Evolutionary conservation across 1,140 invertebrate genomes (phyloP).

Genomic region (Heliconius himera): DNA sequence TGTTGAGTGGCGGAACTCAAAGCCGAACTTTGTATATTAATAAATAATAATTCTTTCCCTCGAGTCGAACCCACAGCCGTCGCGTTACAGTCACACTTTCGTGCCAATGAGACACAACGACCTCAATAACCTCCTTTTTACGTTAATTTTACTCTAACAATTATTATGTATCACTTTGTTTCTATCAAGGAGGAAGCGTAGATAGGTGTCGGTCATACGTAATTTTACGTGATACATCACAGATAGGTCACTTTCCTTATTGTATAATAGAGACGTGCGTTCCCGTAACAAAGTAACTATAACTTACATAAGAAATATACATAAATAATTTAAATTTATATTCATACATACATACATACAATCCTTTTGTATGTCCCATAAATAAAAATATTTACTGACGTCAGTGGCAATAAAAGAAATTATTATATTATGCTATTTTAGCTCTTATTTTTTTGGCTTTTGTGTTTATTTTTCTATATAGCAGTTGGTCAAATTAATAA

Average conservation of each 20-base stretch:
- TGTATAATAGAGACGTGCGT: slow-evolving; percentile 26
- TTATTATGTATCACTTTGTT: not conserved
- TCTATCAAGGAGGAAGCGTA: not conserved
- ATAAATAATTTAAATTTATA: not conserved
- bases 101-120: no score
- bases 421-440: not conserved
- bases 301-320: not conserved
- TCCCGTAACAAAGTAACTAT: slow-evolving; percentile 3
- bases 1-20: no score
- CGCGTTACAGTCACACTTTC: no score
- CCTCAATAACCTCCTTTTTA: no score
- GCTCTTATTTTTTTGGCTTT: slow-evolving; percentile 3
- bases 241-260: slow-evolving; percentile 30
- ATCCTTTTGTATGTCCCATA: not conserved
- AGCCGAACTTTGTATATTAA: no score
- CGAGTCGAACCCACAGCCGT: no score
- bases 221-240: not conserved
- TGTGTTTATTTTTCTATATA: not conserved
- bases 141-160: not conserved
- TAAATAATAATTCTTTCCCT: no score
- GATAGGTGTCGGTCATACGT: not conserved
- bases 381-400: slow-evolving; percentile 6
- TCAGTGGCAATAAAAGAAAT: not conserved
- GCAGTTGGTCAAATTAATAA: not conserved
- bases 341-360: not conserved